A percentile compares a stretch with the other conserved stretches of the same genome.
These are phyloP conservation scores for Copidosoma aretas DNA, from an alignment of 2,888 invertebrate species.

Conservation along the genomic window DNA sequence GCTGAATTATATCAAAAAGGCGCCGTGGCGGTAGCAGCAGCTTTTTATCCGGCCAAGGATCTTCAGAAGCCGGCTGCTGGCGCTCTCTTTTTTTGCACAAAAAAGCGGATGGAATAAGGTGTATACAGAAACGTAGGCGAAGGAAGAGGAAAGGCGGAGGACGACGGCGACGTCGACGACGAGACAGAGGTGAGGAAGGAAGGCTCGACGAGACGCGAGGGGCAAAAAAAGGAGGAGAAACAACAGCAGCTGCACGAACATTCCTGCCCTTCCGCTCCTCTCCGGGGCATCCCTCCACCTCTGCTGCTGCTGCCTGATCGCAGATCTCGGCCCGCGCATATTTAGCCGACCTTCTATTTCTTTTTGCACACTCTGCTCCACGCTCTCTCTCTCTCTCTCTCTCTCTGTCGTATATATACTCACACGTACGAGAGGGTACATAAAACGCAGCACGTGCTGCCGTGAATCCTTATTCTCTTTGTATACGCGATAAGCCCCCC, in stretches of 20 bases:
- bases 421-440: not conserved
- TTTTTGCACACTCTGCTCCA: not conserved
- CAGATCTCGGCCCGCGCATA: slow-evolving; percentile 5
- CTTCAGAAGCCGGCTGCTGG: not conserved
- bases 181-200: no score
- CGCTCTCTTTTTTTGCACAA: not conserved
- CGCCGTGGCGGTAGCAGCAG: not conserved
- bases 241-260: no score
- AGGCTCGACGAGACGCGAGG: no score
- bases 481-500: slow-evolving; percentile 11
- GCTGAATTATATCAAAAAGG: slow-evolving; percentile 5
- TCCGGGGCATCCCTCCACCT: no score
- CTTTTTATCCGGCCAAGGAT: slow-evolving; percentile 11
- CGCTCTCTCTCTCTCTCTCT: no score
- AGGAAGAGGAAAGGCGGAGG: not conserved
- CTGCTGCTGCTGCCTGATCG: slow-evolving; percentile 1
- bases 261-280: no score
- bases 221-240: no score
- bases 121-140: not conserved
- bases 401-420: no score
- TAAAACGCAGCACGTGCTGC: slow-evolving; percentile 29
- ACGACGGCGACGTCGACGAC: not conserved
- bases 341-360: not conserved
- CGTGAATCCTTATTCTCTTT: slow-evolving; percentile 6
- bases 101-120: not conserved